Conservation (phyloP, 2,888 invertebrate genomes). For the Harpalus rufipes region DNA sequence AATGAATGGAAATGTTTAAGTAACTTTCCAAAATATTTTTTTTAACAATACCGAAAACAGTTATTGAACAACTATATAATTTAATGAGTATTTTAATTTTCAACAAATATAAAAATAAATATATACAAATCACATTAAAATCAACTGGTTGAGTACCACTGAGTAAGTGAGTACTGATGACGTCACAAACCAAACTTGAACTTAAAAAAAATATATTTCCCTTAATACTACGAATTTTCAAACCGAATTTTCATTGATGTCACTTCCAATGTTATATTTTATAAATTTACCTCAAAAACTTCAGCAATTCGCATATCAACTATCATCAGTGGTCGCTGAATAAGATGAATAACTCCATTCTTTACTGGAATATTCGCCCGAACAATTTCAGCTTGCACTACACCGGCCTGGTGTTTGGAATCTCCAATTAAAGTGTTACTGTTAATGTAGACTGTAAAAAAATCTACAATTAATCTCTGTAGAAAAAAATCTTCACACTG, state of each 20-base stretch:
- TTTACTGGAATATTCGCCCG: constrained; percentile 94
- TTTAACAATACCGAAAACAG: too few relatives aligned
- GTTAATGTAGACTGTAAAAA: constrained; percentile 87
- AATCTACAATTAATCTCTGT: background rate
- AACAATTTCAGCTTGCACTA: constrained; percentile 92
- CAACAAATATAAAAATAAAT: too few relatives aligned
- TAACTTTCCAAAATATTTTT: too few relatives aligned
- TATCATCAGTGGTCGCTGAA: constrained; percentile 94
- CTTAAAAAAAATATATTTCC: too few relatives aligned
- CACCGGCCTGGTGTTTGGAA: constrained; percentile 87
- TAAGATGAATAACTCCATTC: constrained; percentile 95
- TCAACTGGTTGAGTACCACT: too few relatives aligned
- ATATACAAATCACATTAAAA: too few relatives aligned
- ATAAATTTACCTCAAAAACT: constrained; percentile 87
- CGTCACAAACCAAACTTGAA: too few relatives aligned
- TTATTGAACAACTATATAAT: too few relatives aligned
- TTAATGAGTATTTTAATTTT: too few relatives aligned
- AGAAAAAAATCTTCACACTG: background rate
- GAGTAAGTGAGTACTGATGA: too few relatives aligned
- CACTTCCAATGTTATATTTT: background rate
- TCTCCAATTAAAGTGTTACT: constrained; percentile 91
- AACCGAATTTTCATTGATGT: background rate
- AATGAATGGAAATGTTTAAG: too few relatives aligned
- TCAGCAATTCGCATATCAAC: constrained; percentile 93
- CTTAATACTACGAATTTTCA: too few relatives aligned